Evolutionary conservation across 1,140 invertebrate species (phyloP).

Genomic region (Drosophila yakuba): DNA sequence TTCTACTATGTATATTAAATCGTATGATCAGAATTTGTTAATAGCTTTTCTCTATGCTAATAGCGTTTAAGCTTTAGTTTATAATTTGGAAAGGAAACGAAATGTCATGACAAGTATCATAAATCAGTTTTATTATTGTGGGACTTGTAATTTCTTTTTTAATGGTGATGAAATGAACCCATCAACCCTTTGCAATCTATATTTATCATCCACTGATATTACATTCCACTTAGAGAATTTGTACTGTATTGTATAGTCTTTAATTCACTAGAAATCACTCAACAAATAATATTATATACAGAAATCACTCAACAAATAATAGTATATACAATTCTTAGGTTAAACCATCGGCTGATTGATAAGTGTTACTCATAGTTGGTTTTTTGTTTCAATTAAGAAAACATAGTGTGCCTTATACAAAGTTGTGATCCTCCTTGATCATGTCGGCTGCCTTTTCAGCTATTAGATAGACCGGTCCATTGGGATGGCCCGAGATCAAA

Average conservation of each 20-base stretch:
- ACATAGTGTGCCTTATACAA: neutral
- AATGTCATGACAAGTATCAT: too few species aligned
- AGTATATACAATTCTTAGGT: neutral
- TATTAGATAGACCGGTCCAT: conserved; percentile 88
- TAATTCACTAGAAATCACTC: conserved; percentile 4
- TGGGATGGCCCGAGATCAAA: conserved; percentile 87
- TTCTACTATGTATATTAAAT: too few species aligned
- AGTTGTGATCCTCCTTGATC: conserved; percentile 86
- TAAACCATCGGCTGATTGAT: neutral
- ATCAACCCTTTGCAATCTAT: neutral
- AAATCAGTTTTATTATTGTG: neutral
- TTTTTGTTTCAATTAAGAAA: neutral
- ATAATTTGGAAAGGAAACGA: too few species aligned
- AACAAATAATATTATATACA: neutral
- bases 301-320: neutral
- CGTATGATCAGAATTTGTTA: too few species aligned
- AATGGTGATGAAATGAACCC: too few species aligned
- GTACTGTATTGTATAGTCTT: neutral
- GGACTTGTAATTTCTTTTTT: neutral
- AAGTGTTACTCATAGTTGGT: too few species aligned
- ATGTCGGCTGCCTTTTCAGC: conserved; percentile 89
- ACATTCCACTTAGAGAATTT: neutral
- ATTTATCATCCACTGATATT: too few species aligned
- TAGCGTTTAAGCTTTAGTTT: too few species aligned
- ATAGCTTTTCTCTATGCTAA: too few species aligned